These are phyloP conservation scores for Mastomys natalensis DNA, from an alignment of 2,113 vertebrate genomes.

Conservation along the genomic window DNA sequence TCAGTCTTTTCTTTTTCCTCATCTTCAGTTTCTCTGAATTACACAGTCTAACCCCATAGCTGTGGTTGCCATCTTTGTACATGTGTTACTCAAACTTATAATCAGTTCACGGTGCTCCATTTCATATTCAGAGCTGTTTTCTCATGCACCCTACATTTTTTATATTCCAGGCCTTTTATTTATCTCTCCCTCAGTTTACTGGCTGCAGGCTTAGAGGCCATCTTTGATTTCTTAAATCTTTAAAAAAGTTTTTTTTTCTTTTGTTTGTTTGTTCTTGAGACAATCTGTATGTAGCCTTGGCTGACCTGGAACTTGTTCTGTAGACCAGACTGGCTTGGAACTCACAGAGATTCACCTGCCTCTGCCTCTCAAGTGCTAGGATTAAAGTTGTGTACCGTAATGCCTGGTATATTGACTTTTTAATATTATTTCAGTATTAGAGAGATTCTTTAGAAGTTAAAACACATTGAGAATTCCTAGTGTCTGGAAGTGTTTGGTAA, in stretches of 20 bases:
- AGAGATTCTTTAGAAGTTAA: constrained; percentile 44
- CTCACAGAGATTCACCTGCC: neutral
- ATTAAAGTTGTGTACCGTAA: neutral
- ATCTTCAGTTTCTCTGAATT: neutral
- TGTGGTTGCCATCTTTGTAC: constrained; percentile 24
- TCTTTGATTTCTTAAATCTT: constrained; percentile 2
- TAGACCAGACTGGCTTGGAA: neutral
- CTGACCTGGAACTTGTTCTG: neutral
- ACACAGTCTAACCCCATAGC: neutral
- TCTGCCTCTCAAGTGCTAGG: neutral
- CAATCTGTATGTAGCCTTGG: neutral
- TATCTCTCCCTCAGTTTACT: neutral
- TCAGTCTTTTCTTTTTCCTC: neutral
- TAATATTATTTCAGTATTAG: neutral
- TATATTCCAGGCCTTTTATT: neutral
- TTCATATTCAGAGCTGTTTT: constrained; percentile 29
- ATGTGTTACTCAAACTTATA: neutral
- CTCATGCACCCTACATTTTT: neutral
- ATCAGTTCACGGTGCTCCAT: neutral
- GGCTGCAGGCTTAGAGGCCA: neutral
- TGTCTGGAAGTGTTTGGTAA: constrained; percentile 15
- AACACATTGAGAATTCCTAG: constrained; percentile 32
- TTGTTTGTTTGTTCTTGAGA: neutral
- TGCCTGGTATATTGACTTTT: neutral
- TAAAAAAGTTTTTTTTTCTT: neutral